These are phyloP conservation scores for Chamaetylas fuelleborni DNA, from an alignment of 2,113 vertebrate genomes.

Conservation along the genomic window DNA sequence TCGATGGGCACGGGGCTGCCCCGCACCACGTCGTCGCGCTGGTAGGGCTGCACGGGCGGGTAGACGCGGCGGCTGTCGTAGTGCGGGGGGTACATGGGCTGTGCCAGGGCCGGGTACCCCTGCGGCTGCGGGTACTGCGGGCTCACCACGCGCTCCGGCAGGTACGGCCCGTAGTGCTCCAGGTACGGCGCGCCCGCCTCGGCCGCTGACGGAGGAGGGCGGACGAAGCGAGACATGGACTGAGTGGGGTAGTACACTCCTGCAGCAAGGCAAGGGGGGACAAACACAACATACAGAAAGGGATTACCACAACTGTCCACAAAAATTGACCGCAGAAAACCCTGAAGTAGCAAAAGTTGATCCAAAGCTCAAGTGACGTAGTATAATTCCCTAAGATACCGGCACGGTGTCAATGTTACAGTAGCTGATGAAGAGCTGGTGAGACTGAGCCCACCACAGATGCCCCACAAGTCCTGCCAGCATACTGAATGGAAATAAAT, in stretches of 20 bases:
- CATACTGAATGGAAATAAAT: neutral
- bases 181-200: constrained; percentile 85
- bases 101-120: constrained; percentile 78
- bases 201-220: constrained; percentile 74
- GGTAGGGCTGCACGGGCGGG: constrained; percentile 81
- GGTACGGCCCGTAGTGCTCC: constrained; percentile 87
- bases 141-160: constrained; percentile 83
- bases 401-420: neutral
- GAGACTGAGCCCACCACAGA: neutral
- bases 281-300: neutral
- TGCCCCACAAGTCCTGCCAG: neutral
- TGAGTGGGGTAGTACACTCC: constrained; percentile 88
- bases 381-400: neutral
- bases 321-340: neutral
- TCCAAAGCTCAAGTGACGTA: neutral
- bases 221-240: constrained; percentile 83
- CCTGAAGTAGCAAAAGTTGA: neutral
- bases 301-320: neutral
- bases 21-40: constrained; percentile 86
- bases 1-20: constrained; percentile 91
- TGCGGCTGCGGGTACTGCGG: constrained; percentile 81
- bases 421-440: neutral
- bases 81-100: constrained; percentile 83
- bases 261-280: constrained; percentile 13
- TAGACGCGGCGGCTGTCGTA: constrained; percentile 86